Base-by-base conservation (phyloP, 2,888 invertebrate genomes). In the Malacosoma neustria region DNA sequence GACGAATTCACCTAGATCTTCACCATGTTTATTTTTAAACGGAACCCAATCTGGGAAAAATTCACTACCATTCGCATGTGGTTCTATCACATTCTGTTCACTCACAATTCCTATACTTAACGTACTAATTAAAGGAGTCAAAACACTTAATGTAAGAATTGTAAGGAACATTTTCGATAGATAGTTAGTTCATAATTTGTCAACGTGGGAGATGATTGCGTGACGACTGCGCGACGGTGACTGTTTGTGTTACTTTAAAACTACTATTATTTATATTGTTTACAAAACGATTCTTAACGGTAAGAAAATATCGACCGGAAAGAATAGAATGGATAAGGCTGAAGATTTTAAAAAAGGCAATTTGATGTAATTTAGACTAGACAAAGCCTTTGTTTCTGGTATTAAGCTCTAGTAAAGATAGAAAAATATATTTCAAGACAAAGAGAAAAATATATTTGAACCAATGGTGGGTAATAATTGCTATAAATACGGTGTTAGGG, bases 221-320 rank as follows among this genome's bases (percentile, higher is more conserved):
- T 56, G 54, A 51, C 70, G 65, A 59, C 65, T 52, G 66, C 77
- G 66, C 70, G 71, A 54, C 49, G 54, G 53, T 50, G 60, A 84
- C 84, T 84, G 79, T 60, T 63, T 54, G 55, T 61, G 50, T 54
- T 62, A 54, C 51, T 57, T 62, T 50, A 22, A 58, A 56, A 61
- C 61, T 59, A 75, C 76, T 73, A 77, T 80, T 80, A 84, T 84
- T 85, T 84, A 85, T 85, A 85, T 79, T 82, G 80, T 82, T 81
- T 77, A 59, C 52, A 67, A 76, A 79, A 70, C 74, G 61, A 72
- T 79, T 72, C 66, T 66, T 60, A 62, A 52, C 62, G 70, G 61
- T 61, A 53, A 53, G 52, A 53, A 56, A 55, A 46, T 43, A 47
- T 40, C 11, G 43, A 32, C 41, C 37, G 34, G 62, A 49, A 48